phyloP scores from a whole-genome alignment of 2,113 vertebrate genomes.

The Oryzias javanicus region DNA sequence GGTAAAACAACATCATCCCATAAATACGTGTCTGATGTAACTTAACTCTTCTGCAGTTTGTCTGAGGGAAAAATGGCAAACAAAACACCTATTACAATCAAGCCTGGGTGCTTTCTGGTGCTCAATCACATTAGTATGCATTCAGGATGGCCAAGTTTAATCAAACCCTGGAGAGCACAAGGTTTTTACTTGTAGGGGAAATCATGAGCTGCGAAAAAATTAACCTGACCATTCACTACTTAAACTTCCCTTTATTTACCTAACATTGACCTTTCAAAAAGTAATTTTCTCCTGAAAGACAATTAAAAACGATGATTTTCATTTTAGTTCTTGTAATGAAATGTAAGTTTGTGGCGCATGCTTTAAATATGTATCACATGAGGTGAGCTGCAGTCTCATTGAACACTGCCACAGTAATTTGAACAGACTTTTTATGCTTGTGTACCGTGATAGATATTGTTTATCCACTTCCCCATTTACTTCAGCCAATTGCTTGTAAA shows the following conservation, averaged over 20 bases:
- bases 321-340: constrained; percentile 12
- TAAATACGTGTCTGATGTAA: constrained; percentile 29
- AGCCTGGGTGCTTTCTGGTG: constrained; percentile 20
- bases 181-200: constrained; percentile 41
- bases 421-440: constrained; percentile 65
- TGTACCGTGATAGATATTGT: constrained; percentile 53
- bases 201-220: constrained; percentile 31
- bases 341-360: neutral
- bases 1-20: constrained; percentile 22
- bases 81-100: constrained; percentile 44
- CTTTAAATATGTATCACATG: constrained; percentile 26
- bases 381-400: constrained; percentile 20
- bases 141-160: constrained; percentile 32
- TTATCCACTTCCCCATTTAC: constrained; percentile 55
- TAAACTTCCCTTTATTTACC: constrained; percentile 47
- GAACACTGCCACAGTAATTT: constrained; percentile 34
- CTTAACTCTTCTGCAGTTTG: constrained; percentile 12
- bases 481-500: constrained; percentile 55
- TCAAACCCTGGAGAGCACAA: constrained; percentile 38
- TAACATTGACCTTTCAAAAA: constrained; percentile 29
- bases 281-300: constrained; percentile 32
- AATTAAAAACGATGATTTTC: constrained; percentile 6
- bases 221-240: constrained; percentile 31
- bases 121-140: constrained; percentile 48
- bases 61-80: constrained; percentile 22